Percentiles rank a stretch among this genome's conserved stretches.
Conservation (phyloP, 2,888 invertebrate genomes). For the Podabrus alpinus region DNA sequence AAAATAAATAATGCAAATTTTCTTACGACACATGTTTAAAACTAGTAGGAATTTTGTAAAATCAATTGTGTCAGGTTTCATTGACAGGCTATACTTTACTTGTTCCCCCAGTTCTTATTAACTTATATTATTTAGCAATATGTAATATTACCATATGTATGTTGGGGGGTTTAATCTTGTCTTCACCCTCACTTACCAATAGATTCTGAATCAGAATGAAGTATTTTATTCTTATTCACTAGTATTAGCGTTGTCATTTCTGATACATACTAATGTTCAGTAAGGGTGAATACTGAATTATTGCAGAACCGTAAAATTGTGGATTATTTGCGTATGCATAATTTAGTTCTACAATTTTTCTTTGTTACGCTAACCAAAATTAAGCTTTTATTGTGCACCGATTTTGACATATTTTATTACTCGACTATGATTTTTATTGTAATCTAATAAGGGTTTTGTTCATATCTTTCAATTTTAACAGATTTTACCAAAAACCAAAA, state of each 20-base stretch:
- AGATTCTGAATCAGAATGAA: slow-evolving; percentile 51
- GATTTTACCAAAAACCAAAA: neutral
- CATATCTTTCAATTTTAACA: neutral
- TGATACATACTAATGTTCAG: slow-evolving; percentile 6
- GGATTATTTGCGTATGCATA: neutral
- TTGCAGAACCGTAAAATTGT: neutral
- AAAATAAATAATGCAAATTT: slow-evolving; percentile 8
- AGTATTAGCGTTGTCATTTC: slow-evolving; percentile 15
- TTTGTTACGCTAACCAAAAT: neutral
- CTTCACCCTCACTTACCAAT: slow-evolving; percentile 28
- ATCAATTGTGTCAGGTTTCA: slow-evolving; percentile 22
- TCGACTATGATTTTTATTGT: neutral
- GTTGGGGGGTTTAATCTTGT: slow-evolving; percentile 30
- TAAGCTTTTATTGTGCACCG: neutral
- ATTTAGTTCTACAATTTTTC: neutral
- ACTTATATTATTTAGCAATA: slow-evolving; percentile 41
- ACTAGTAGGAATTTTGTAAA: neutral
- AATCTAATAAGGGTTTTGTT: neutral
- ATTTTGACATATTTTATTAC: neutral
- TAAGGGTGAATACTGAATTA: neutral
- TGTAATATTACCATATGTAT: slow-evolving; percentile 35
- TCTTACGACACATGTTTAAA: slow-evolving; percentile 8
- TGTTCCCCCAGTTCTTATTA: slow-evolving; percentile 21
- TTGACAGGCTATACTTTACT: slow-evolving; percentile 33
- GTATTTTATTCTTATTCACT: slow-evolving; percentile 21